A percentile compares a stretch with the other conserved stretches of the same genome.
These are phyloP conservation scores for Smittia aterrima DNA, from an alignment of 2,888 invertebrate species.

Conservation along the genomic window DNA sequence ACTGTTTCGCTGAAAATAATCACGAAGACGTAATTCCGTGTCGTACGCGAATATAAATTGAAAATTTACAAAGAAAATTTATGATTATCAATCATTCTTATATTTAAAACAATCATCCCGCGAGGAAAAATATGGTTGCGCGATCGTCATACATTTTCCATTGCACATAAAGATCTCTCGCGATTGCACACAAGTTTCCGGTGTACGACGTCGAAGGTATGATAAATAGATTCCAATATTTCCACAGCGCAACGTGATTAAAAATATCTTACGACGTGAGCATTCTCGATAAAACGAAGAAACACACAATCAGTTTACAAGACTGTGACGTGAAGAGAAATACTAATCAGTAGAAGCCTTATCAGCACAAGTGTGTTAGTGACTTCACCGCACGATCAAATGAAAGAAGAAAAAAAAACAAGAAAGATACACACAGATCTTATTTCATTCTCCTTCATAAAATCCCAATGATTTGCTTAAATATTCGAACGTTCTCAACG, in stretches of 20 bases:
- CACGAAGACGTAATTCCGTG: not conserved
- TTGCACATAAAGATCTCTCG: conserved; percentile 25
- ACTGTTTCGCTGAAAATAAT: not conserved
- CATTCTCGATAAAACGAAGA: conserved; percentile 27
- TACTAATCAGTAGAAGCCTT: conserved; percentile 30
- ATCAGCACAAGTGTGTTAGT: conserved; percentile 25
- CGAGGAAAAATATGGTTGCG: not conserved
- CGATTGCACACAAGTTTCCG: conserved; percentile 38
- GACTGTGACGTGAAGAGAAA: conserved; percentile 38
- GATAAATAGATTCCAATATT: conserved; percentile 40
- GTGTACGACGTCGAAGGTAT: conserved; percentile 23
- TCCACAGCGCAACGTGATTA: conserved; percentile 36
- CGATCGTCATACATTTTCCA: not conserved
- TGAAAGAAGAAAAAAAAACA: not conserved
- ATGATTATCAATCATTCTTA: conserved; percentile 25
- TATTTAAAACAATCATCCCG: not conserved
- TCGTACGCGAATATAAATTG: conserved; percentile 33
- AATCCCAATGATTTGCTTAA: conserved; percentile 40
- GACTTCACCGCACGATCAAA: not conserved
- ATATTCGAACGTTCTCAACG: conserved; percentile 18
- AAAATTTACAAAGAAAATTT: too few relatives aligned
- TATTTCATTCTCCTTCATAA: conserved; percentile 1
- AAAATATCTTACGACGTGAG: not conserved
- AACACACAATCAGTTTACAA: conserved; percentile 7
- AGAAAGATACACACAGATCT: not conserved